Evolutionary conservation across 2,888 invertebrate genomes (phyloP), one percentile per base, ranked within the genome.

Genomic region (Andrena praecox): DNA sequence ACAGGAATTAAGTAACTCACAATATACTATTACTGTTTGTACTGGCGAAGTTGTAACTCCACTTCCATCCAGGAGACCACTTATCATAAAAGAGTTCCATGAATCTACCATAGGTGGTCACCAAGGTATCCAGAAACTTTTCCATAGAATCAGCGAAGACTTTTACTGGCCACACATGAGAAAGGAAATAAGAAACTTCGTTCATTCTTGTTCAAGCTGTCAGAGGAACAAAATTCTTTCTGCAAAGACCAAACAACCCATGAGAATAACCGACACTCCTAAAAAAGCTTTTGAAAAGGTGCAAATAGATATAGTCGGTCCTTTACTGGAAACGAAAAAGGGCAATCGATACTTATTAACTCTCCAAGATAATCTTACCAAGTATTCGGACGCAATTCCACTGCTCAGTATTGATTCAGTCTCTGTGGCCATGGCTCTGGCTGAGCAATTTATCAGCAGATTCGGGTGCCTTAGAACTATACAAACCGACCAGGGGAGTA

Each of bases 381-480:
- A 31, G 2, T 31, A 31, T 31, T 31, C 29, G 29, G 60, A 62
- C 16, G 60, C 31, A 33, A 62, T 62, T n/a, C 33, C 31, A 10
- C 6, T 62, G 16, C 4, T 2, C 3, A 62, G 7, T 27, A 62
- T 62, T 31, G 60, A 62, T 33, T n/a, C 63, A 2, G 42, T 63
- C 5, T 35, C 63, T 2, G 42, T 63, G n/a, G 63, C 63, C 7
- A 6, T 12, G 2, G 35, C 63, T 33, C 10, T 63, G n/a, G 63
- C 63, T 20, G 63, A 63, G n/a, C 33, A 52, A 63, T 63, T 63
- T 42, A 63, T 63, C 16, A 63, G 63, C 35, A 63, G 63, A 20
- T 63, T 63, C 8, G 42, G 63, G 8, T 63, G 42, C 8, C 35
- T 24, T 29, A 33, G 35, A 20, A 33, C 35, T 20, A 63, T 63